Conservation (phyloP, 1,140 invertebrate species). For the Meloidogyne exigua region DNA sequence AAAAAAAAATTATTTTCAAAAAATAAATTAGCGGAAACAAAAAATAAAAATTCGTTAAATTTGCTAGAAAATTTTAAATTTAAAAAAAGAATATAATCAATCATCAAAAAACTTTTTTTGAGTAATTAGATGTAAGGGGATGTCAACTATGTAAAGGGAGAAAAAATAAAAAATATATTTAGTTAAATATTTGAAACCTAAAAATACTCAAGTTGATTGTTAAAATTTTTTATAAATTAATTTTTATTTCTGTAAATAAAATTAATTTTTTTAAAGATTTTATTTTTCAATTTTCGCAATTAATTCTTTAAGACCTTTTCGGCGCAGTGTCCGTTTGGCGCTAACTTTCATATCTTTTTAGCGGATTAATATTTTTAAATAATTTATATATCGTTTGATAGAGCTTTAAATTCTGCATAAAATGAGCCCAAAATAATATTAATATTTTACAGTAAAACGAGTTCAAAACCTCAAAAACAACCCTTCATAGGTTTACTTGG, state of each 20-base stretch:
- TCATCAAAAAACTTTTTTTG: background rate
- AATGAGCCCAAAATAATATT: background rate
- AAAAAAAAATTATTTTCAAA: background rate
- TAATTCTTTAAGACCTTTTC: background rate
- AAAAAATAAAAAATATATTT: background rate
- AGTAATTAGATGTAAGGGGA: background rate
- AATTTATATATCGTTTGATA: background rate
- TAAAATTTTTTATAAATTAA: background rate
- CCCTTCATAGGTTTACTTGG: no score
- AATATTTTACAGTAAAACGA: background rate
- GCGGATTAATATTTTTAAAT: background rate
- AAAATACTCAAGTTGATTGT: slow-evolving; percentile 1
- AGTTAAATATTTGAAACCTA: background rate
- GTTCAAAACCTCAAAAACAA: background rate
- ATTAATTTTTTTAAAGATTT: background rate
- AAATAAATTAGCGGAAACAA: background rate
- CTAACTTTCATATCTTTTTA: background rate
- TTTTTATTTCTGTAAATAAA: background rate
- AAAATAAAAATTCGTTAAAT: background rate
- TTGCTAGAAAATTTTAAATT: background rate
- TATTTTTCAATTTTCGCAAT: background rate
- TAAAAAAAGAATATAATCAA: background rate
- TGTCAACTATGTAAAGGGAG: background rate
- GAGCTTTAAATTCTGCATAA: background rate
- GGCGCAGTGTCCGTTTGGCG: background rate